Evolutionary conservation across 2,797 vertebrate species (phyloP), one percentile per base, ranked within the genome.

Genomic region (Vultur gryphus): DNA sequence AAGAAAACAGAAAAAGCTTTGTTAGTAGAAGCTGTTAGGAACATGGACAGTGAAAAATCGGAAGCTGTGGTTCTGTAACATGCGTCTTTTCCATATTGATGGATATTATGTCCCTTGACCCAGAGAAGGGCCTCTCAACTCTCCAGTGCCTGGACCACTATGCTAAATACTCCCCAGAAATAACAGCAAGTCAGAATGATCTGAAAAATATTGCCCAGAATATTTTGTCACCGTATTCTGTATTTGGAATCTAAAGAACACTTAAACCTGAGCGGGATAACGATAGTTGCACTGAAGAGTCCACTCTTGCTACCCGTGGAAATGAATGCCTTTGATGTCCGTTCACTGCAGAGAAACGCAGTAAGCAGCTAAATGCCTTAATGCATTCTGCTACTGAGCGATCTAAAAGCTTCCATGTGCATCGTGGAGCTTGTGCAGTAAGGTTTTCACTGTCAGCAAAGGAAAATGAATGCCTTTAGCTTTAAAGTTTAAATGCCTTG

Each of bases 401-500:
- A 86, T 87, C 95, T 91, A 14, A 97, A 52, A 81, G 89, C 84
- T 77, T 93, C 93, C 92, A 31, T 71, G 66, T 87, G 96, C 94
- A 95, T 95, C 82, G 69, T 49, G 67, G 79, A 82, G 80, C 91
- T 85, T 79, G 89, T 65, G 73, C 93, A 85, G 67, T 62, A 87
- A 66, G 94, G 95, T 97, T 94, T 95, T 87, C 91, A 28, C 90
- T 93, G 91, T 96, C 95, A 96, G 97, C 87, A 81, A 92, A 91
- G 95, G 94, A 97, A 98, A 98, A 97, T 88, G 94, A 98, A 97
- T 96, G 97, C 96, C 95, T 98, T 96, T 95, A 79, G 88, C 97
- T 98, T 97, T 97, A 95, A 97, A 97, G 97, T 97, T 97, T 97
- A 98, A 98, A 98, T 97, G 97, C 93, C 96, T 96, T 96, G 94